Conservation (phyloP, 1,140 invertebrate genomes). For the Melipona quadrifasciata region DNA sequence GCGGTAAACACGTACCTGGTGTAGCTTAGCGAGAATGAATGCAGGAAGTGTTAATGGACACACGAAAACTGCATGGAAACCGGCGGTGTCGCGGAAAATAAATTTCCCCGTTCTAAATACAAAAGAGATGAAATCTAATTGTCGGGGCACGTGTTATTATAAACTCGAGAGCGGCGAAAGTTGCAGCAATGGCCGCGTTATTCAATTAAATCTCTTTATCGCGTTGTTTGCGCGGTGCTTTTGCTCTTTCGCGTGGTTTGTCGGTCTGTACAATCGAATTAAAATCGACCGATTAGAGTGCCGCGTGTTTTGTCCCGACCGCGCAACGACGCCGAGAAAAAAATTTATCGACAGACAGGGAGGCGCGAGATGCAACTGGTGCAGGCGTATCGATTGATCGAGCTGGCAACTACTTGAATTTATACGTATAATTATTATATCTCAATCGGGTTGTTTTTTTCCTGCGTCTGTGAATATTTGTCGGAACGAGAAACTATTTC, state of each 20-base stretch:
- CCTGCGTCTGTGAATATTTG: too few relatives aligned
- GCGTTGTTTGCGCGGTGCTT: neutral
- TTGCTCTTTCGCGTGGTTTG: neutral
- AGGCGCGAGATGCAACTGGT: neutral
- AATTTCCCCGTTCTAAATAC: neutral
- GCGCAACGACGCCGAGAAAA: neutral
- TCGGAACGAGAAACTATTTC: too few relatives aligned
- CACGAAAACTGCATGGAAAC: neutral
- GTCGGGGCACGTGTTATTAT: neutral
- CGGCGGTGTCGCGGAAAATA: neutral
- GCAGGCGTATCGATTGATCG: too few relatives aligned
- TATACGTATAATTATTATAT: too few relatives aligned
- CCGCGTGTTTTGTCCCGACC: neutral
- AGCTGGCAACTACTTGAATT: too few relatives aligned
- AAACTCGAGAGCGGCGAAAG: conserved; percentile 2
- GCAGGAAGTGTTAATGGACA: neutral
- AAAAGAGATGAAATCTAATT: neutral
- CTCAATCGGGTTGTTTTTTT: too few relatives aligned
- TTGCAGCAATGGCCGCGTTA: neutral
- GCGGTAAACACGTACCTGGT: neutral
- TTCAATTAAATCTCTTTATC: conserved; percentile 29
- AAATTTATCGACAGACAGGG: neutral
- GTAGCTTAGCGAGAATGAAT: neutral
- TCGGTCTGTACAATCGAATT: neutral
- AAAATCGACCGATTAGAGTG: neutral